These are phyloP conservation scores for Argyresthia goedartella DNA, from an alignment of 2,888 invertebrate species.

Conservation along the genomic window DNA sequence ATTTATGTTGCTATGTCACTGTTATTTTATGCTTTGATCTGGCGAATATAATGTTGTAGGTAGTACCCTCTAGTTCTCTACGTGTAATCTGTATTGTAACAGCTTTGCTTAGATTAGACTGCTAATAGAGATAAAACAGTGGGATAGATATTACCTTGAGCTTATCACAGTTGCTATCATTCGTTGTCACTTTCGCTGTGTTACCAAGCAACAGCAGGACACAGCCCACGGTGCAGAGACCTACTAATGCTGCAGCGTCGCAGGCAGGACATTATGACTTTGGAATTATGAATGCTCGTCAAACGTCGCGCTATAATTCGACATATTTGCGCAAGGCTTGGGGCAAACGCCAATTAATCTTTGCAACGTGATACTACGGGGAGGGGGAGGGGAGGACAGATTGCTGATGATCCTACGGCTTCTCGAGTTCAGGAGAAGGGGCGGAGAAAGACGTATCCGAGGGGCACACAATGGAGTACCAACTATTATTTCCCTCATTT, in stretches of 20 bases:
- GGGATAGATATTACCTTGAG: neutral
- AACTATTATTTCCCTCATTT: neutral
- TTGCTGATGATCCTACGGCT: constrained; percentile 63
- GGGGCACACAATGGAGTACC: neutral
- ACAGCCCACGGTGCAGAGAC: neutral
- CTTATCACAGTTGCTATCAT: neutral
- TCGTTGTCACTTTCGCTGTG: neutral
- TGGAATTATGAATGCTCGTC: constrained; percentile 47
- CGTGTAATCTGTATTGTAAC: no score
- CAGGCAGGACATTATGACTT: constrained; percentile 43
- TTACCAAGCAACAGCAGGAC: constrained; percentile 1
- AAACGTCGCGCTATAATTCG: constrained; percentile 55
- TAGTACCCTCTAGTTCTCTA: no score
- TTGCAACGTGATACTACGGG: constrained; percentile 52
- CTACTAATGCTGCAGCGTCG: no score
- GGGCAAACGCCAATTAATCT: constrained; percentile 67
- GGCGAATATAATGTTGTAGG: no score
- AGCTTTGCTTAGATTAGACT: no score
- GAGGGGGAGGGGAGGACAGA: constrained; percentile 36
- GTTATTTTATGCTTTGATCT: no score
- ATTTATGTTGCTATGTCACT: no score
- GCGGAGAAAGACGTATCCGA: neutral
- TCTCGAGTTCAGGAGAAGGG: constrained; percentile 31
- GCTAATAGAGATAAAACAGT: no score
- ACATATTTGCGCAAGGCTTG: constrained; percentile 41